A percentile compares a stretch with the other conserved stretches of the same genome.
These are phyloP conservation scores for Chironomus riparius DNA, from an alignment of 2,888 invertebrate genomes.

Conservation along the genomic window DNA sequence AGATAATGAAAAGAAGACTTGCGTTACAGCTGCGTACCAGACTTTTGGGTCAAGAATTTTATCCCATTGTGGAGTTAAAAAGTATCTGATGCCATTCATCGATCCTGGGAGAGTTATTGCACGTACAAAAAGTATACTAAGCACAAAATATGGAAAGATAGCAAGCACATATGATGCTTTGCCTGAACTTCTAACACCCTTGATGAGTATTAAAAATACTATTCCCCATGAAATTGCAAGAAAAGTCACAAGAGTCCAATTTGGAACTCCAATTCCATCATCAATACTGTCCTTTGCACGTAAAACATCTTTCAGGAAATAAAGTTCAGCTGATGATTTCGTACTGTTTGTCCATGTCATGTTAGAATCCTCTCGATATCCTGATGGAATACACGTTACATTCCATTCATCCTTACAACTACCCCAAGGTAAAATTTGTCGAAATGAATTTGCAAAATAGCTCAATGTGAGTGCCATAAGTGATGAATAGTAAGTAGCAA, in stretches of 20 bases:
- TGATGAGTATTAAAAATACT: conserved; percentile 44
- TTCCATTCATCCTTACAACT: conserved; percentile 49
- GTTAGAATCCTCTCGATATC: background rate
- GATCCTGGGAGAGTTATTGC: conserved; percentile 54
- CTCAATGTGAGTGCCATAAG: conserved; percentile 56
- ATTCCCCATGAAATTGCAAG: conserved; percentile 46
- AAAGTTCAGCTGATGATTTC: conserved; percentile 41
- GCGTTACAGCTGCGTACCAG: conserved; percentile 57
- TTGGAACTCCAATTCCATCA: conserved; percentile 48
- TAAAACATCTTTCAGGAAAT: conserved; percentile 45
- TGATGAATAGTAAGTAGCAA: conserved; percentile 57
- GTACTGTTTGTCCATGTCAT: conserved; percentile 29
- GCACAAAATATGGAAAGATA: conserved; percentile 58
- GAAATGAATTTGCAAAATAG: conserved; percentile 55
- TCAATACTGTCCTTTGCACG: conserved; percentile 45
- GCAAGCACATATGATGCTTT: conserved; percentile 66
- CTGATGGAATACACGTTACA: conserved; percentile 37
- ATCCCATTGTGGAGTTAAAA: conserved; percentile 55
- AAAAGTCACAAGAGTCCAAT: conserved; percentile 45
- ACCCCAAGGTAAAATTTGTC: conserved; percentile 53
- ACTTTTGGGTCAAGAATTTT: conserved; percentile 52
- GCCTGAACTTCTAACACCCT: conserved; percentile 55
- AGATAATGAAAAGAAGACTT: conserved; percentile 54
- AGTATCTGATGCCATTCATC: conserved; percentile 51
- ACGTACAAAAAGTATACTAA: conserved; percentile 53